phyloP scores from a whole-genome alignment of 2,888 invertebrate species.

The Eledona agricola region DNA sequence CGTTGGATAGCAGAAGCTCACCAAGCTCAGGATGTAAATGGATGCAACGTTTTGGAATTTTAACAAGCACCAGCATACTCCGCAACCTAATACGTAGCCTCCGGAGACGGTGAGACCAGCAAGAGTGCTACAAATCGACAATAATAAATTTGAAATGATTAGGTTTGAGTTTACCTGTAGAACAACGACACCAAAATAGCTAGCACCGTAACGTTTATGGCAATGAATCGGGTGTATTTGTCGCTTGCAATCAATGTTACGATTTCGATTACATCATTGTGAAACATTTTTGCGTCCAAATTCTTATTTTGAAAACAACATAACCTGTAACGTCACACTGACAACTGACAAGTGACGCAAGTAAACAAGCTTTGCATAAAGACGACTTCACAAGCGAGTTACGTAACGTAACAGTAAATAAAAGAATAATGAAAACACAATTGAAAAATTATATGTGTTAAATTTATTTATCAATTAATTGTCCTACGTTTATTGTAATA shows the following conservation, averaged over 20 bases:
- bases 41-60: conserved; percentile 55
- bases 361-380: too few species aligned
- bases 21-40: conserved; percentile 52
- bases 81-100: conserved; percentile 60
- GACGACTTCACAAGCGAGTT: too few species aligned
- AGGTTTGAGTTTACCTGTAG: conserved; percentile 44
- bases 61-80: conserved; percentile 59
- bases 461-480: too few species aligned
- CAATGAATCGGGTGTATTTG: conserved; percentile 46
- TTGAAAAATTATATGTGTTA: too few species aligned
- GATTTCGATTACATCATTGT: conserved; percentile 41
- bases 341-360: too few species aligned
- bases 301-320: too few species aligned
- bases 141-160: conserved; percentile 26
- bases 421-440: too few species aligned
- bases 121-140: conserved; percentile 55
- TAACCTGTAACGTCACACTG: too few species aligned
- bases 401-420: too few species aligned
- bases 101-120: conserved; percentile 57
- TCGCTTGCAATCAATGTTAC: conserved; percentile 43
- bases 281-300: conserved; percentile 4
- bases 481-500: too few species aligned
- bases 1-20: conserved; percentile 50
- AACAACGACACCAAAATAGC: conserved; percentile 43
- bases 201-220: conserved; percentile 40